Conservation (phyloP, 2,888 invertebrate genomes). For the Oligia latruncula region DNA sequence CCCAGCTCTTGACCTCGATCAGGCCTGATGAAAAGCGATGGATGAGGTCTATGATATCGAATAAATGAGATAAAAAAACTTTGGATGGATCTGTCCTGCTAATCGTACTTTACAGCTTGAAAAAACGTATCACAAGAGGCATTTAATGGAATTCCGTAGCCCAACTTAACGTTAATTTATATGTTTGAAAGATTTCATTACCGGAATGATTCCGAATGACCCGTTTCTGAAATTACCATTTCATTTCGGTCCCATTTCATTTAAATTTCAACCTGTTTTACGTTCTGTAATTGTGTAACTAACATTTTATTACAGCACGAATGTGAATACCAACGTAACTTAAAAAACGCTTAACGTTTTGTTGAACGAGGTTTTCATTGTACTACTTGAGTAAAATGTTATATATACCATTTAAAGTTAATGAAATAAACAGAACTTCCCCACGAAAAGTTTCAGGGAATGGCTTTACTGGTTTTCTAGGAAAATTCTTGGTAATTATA, state of each 20-base stretch:
- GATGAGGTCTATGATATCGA: background rate
- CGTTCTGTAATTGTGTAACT: slow-evolving; percentile 51
- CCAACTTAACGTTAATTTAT: slow-evolving; percentile 26
- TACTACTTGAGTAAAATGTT: slow-evolving; percentile 18
- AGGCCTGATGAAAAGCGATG: background rate
- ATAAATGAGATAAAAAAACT: background rate
- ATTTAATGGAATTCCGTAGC: slow-evolving; percentile 17
- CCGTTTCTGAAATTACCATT: slow-evolving; percentile 56
- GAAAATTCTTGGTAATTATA: slow-evolving; percentile 5
- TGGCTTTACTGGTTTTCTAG: slow-evolving; percentile 14
- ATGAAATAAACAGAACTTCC: slow-evolving; percentile 41
- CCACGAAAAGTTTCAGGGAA: slow-evolving; percentile 16
- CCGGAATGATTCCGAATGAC: slow-evolving; percentile 47
- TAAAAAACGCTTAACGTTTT: slow-evolving; percentile 43
- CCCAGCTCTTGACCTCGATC: background rate
- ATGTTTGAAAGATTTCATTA: slow-evolving; percentile 51
- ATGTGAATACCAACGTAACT: slow-evolving; percentile 43
- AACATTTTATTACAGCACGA: slow-evolving; percentile 48
- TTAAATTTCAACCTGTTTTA: slow-evolving; percentile 54
- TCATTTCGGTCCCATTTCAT: slow-evolving; percentile 45
- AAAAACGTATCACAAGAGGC: slow-evolving; percentile 1
- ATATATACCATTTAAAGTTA: slow-evolving; percentile 38
- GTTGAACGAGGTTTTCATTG: slow-evolving; percentile 38
- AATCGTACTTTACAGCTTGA: background rate
- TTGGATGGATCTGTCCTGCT: too few species aligned